Percentiles rank a stretch among this genome's conserved stretches.
phyloP scores from a whole-genome alignment of 1,140 invertebrate species.

The Drosophila gunungcola region DNA sequence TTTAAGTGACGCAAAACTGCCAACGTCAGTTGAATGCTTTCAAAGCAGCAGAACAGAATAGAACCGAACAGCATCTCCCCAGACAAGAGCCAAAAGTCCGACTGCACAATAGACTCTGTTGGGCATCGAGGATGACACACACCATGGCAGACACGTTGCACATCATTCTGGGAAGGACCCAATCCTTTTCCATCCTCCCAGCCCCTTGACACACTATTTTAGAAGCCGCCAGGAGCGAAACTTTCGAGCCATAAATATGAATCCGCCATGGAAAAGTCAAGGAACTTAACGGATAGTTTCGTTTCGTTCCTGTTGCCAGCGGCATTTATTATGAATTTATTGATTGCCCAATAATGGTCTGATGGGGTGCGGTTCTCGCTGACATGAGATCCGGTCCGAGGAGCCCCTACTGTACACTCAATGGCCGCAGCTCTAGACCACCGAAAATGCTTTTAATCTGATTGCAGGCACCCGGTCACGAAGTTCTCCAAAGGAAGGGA shows the following conservation, averaged over 20 bases:
- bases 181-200: background rate
- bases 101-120: conserved; percentile 40
- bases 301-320: conserved; percentile 39
- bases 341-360: conserved; percentile 68
- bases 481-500: conserved; percentile 36
- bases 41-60: conserved; percentile 13
- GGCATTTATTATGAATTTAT: conserved; percentile 82
- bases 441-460: conserved; percentile 79
- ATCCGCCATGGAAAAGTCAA: conserved; percentile 35
- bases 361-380: conserved; percentile 27
- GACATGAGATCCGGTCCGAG: conserved; percentile 16
- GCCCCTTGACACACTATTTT: conserved; percentile 33
- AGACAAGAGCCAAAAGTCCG: conserved; percentile 25
- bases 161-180: conserved; percentile 23
- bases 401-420: background rate
- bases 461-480: conserved; percentile 67
- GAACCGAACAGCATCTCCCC: conserved; percentile 12
- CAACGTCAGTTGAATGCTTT: conserved; percentile 33
- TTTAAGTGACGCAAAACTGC: conserved; percentile 30
- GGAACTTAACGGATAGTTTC: conserved; percentile 70
- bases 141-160: conserved; percentile 20
- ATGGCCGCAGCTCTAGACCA: conserved; percentile 27
- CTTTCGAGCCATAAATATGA: conserved; percentile 76
- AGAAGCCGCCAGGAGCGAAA: conserved; percentile 62
- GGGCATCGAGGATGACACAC: conserved; percentile 41